Conservation (phyloP, 2,113 vertebrate species). For the Spea multiplicata region DNA sequence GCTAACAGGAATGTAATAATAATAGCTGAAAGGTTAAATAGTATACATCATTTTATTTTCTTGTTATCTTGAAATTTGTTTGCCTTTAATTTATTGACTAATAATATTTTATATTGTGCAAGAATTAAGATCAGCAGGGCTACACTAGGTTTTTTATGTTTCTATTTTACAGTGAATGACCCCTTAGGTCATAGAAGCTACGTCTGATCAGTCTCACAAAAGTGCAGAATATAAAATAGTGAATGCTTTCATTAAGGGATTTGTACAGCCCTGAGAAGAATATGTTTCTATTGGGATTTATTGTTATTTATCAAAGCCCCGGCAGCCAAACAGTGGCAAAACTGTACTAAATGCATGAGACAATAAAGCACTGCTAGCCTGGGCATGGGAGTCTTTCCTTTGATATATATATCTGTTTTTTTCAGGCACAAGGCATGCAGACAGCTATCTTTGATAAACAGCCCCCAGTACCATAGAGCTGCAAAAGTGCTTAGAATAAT, state of each 20-base stretch:
- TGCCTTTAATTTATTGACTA: too few species aligned
- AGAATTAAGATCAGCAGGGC: neutral
- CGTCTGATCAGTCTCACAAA: neutral
- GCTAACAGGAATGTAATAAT: too few species aligned
- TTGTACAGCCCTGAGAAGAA: neutral
- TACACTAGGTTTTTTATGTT: neutral
- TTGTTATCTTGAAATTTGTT: too few species aligned
- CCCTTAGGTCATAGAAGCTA: neutral
- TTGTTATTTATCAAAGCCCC: neutral
- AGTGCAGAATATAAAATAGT: neutral
- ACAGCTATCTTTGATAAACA: constrained; percentile 3
- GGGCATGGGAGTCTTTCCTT: neutral
- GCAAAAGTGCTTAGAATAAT: neutral
- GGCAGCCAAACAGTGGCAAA: neutral
- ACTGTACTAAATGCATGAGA: neutral
- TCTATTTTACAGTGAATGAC: neutral
- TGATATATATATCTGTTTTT: neutral
- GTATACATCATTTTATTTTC: too few species aligned
- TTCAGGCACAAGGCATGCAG: neutral
- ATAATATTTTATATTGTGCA: too few species aligned
- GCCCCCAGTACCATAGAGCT: neutral
- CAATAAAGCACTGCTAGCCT: neutral
- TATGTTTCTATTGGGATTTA: neutral
- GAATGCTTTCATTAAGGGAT: neutral
- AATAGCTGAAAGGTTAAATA: too few species aligned